Percentiles rank a stretch among this genome's conserved stretches.
Conservation (phyloP, 2,113 vertebrate genomes). For the Stigmatopora nigra region DNA sequence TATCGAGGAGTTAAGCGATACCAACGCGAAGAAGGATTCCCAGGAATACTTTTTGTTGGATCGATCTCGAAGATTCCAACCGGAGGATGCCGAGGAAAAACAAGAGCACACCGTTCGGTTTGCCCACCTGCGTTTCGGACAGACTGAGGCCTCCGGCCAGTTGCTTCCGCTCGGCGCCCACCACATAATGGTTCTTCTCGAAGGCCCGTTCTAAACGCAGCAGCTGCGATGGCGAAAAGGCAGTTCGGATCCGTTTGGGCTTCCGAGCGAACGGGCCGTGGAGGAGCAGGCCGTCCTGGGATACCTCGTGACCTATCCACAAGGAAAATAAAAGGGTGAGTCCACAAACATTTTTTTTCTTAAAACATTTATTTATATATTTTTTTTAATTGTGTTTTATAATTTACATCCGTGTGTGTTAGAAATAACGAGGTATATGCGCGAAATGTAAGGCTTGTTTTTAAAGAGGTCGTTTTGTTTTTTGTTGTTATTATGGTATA, state of each 20-base stretch:
- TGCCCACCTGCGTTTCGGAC: constrained; percentile 87
- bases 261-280: constrained; percentile 93
- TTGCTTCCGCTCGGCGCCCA: constrained; percentile 93
- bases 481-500: too few species aligned
- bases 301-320: constrained; percentile 79
- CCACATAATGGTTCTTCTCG: constrained; percentile 98
- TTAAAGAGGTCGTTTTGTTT: too few species aligned
- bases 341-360: too few species aligned
- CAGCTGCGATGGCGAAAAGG: constrained; percentile 94
- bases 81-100: background rate
- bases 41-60: too few species aligned
- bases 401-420: too few species aligned
- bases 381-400: too few species aligned
- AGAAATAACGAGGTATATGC: too few species aligned
- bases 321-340: background rate
- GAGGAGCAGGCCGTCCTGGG: constrained; percentile 89
- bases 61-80: too few species aligned
- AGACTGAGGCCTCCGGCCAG: constrained; percentile 88
- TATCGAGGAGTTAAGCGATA: too few species aligned
- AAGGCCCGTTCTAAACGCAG: constrained; percentile 90
- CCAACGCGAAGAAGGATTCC: too few species aligned
- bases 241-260: constrained; percentile 94
- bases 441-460: too few species aligned
- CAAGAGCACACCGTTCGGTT: background rate
- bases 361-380: too few species aligned